Conservation (phyloP, 2,113 vertebrate genomes). For the Saccopteryx leptura region DNA sequence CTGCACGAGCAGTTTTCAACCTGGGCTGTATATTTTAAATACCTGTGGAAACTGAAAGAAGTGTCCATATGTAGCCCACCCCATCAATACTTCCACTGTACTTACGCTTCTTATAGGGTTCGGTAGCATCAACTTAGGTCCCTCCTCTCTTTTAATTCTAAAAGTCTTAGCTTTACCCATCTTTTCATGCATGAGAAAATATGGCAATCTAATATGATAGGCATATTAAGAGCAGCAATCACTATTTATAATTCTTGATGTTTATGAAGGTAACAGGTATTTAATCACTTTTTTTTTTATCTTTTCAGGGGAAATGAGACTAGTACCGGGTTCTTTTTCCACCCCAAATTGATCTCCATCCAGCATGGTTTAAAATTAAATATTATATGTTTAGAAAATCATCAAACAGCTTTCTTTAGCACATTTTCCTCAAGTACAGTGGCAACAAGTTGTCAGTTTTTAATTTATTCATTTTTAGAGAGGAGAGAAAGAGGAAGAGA, state of each 20-base stretch:
- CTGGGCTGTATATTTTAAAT: not conserved
- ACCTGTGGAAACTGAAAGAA: not conserved
- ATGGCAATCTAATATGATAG: not conserved
- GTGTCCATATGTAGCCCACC: not conserved
- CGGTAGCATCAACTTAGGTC: not conserved
- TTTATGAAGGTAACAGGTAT: not conserved
- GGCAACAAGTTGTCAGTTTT: constrained; percentile 25
- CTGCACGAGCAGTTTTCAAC: not conserved
- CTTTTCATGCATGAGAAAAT: not conserved
- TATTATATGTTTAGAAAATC: constrained; percentile 9
- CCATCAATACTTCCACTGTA: not conserved
- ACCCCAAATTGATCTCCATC: not conserved
- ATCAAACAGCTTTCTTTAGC: constrained; percentile 6
- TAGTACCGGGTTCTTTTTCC: not conserved
- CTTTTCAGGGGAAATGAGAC: not conserved
- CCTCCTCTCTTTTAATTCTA: not conserved
- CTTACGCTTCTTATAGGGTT: not conserved
- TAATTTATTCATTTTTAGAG: no score
- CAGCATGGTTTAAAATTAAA: not conserved
- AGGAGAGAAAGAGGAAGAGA: no score
- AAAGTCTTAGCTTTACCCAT: constrained; percentile 25
- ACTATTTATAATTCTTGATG: not conserved
- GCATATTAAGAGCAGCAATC: not conserved
- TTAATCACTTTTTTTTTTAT: not conserved
- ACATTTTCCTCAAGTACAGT: not conserved